Conservation (phyloP, 2,113 vertebrate species). For the Neotoma lepida region DNA sequence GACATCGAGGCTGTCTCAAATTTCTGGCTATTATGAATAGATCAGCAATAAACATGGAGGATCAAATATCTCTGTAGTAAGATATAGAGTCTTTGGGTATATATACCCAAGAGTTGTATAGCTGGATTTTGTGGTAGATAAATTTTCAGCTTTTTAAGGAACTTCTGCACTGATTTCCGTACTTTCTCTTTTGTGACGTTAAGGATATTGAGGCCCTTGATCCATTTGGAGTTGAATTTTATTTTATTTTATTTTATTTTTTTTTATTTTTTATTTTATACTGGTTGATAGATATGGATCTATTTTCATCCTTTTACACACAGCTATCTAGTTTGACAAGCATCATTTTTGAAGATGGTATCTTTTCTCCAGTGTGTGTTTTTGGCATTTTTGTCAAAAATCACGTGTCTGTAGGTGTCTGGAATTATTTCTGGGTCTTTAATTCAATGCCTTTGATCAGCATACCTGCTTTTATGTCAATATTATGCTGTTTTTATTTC, state of each 20-base stretch:
- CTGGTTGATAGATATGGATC: not conserved
- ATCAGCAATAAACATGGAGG: not conserved
- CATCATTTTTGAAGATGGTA: not conserved
- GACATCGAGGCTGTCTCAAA: not conserved
- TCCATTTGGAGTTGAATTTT: not conserved
- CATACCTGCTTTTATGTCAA: not conserved
- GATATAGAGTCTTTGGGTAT: not conserved
- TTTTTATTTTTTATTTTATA: too few species aligned
- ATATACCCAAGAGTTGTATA: too few species aligned
- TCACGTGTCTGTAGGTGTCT: not conserved
- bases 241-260: too few species aligned
- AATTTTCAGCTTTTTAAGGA: not conserved
- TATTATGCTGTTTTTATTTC: not conserved
- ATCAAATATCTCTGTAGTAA: not conserved
- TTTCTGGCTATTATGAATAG: not conserved
- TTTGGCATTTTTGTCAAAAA: not conserved
- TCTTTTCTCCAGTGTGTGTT: not conserved
- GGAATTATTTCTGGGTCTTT: not conserved
- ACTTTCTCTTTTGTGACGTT: not conserved
- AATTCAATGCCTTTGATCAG: too few species aligned
- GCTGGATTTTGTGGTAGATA: not conserved
- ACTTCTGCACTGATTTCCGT: too few species aligned
- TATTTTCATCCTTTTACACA: not conserved
- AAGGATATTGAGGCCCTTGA: not conserved
- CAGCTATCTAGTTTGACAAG: not conserved